phyloP scores from a whole-genome alignment of 1,140 invertebrate genomes.

The Drosophila nebulosa region DNA sequence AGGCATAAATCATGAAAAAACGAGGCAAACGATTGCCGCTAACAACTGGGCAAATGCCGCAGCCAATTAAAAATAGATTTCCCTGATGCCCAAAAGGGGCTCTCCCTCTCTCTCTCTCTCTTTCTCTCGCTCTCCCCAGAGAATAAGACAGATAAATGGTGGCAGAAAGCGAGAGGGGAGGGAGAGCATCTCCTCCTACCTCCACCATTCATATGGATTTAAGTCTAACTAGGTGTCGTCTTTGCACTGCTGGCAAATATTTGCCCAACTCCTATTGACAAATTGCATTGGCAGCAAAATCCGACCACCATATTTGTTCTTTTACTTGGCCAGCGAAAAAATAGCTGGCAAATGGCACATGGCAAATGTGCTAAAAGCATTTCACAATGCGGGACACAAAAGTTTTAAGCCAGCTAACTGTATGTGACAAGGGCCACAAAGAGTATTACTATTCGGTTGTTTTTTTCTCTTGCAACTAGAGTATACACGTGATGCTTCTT shows the following conservation, averaged over 20 bases:
- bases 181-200: background rate
- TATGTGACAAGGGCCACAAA: too few relatives aligned
- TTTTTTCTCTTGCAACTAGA: background rate
- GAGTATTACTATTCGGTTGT: background rate
- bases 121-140: background rate
- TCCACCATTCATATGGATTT: conserved; percentile 67
- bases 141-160: background rate
- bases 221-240: conserved; percentile 43
- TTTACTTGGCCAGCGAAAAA: conserved; percentile 51
- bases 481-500: too few relatives aligned
- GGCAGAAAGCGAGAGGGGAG: background rate
- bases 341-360: too few relatives aligned
- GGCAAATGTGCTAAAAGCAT: background rate
- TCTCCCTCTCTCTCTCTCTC: background rate
- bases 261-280: conserved; percentile 69
- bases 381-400: too few relatives aligned
- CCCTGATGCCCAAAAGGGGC: conserved; percentile 22
- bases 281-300: conserved; percentile 45
- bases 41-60: conserved; percentile 56
- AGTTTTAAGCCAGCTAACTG: background rate
- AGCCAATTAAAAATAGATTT: conserved; percentile 64
- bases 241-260: conserved; percentile 33
- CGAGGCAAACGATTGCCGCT: conserved; percentile 44
- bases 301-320: conserved; percentile 61
- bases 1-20: conserved; percentile 67